Conservation (phyloP, 1,140 invertebrate species). For the Diuraphis noxia region DNA sequence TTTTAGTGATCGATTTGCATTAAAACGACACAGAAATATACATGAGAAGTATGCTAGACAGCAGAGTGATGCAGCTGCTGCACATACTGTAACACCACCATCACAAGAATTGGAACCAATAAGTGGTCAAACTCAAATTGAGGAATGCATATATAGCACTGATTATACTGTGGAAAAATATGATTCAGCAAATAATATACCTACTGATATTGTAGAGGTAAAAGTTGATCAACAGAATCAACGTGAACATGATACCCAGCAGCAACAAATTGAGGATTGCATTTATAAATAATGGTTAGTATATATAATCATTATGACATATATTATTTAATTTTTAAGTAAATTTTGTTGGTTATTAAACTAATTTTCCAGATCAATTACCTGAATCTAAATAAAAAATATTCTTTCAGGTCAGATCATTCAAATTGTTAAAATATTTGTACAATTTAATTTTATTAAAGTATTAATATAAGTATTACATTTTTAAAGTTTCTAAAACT, state of each 20-base stretch:
- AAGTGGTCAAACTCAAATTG: conserved; percentile 42
- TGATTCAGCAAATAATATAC: conserved; percentile 42
- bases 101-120: conserved; percentile 50
- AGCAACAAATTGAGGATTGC: conserved; percentile 48
- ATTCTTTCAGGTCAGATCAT: background rate
- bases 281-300: conserved; percentile 46
- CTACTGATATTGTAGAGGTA: conserved; percentile 50
- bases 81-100: conserved; percentile 28
- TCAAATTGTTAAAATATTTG: background rate
- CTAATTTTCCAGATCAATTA: background rate
- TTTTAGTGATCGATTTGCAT: conserved; percentile 79
- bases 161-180: conserved; percentile 49
- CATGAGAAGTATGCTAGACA: conserved; percentile 74
- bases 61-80: conserved; percentile 35
- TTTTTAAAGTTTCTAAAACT: background rate
- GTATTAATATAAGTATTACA: background rate
- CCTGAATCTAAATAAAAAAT: background rate
- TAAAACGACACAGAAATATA: conserved; percentile 76
- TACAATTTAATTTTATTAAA: background rate
- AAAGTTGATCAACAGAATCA: conserved; percentile 52
- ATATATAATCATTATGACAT: background rate
- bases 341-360: background rate
- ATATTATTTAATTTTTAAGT: background rate
- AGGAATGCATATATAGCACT: conserved; percentile 44
- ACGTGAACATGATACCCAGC: conserved; percentile 37